These are phyloP conservation scores for Teleogryllus oceanicus DNA, from an alignment of 2,888 invertebrate species.

Conservation along the genomic window DNA sequence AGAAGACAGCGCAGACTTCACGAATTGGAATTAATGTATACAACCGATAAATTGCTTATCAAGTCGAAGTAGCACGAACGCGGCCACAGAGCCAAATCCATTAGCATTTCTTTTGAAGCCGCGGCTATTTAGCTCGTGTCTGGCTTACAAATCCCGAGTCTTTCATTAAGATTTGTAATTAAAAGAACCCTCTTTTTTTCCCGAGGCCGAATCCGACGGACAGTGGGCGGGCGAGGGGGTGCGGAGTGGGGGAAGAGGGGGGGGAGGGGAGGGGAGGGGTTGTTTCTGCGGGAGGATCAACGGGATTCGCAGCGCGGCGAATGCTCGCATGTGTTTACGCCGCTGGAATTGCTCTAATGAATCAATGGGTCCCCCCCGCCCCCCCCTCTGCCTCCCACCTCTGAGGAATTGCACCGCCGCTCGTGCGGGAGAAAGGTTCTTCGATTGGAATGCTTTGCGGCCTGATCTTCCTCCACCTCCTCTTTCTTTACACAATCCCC, in stretches of 20 bases:
- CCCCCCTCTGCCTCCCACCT: too few species aligned
- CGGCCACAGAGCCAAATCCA: background rate
- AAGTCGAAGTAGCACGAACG: background rate
- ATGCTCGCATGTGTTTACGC: too few species aligned
- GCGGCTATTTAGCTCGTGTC: background rate
- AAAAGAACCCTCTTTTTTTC: background rate
- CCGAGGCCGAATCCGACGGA: background rate
- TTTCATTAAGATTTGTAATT: constrained; percentile 18
- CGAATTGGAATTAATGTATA: background rate
- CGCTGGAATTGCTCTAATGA: too few species aligned
- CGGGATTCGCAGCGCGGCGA: too few species aligned
- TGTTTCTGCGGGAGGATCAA: too few species aligned
- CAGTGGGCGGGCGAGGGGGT: background rate
- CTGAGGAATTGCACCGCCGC: too few species aligned
- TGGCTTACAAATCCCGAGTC: constrained; percentile 7
- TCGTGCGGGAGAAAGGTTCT: too few species aligned
- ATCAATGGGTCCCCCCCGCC: too few species aligned
- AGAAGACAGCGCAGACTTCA: background rate
- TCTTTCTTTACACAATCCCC: too few species aligned
- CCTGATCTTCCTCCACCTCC: too few species aligned
- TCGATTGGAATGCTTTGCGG: too few species aligned
- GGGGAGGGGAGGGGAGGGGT: background rate
- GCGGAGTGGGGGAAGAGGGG: background rate
- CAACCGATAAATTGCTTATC: background rate
- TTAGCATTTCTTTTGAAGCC: background rate